A percentile compares a stretch with the other conserved stretches of the same genome.
phyloP scores from a whole-genome alignment of 2,888 invertebrate genomes.

The Ariolimax columbianus region DNA sequence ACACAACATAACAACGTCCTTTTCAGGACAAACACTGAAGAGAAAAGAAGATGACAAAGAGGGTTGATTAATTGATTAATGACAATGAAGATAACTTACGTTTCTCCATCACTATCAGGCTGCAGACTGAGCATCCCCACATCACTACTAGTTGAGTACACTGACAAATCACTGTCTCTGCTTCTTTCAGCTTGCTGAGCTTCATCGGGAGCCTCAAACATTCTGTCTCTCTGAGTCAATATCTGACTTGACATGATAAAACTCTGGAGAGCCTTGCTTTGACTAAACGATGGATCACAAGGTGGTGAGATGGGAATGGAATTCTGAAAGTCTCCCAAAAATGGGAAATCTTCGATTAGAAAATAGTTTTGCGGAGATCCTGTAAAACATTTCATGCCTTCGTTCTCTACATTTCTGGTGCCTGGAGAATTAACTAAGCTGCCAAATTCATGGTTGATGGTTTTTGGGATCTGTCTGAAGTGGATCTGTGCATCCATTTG shows the following conservation, averaged over 20 bases:
- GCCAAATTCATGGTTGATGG: not conserved
- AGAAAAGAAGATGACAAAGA: too few relatives aligned
- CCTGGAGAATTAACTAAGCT: not conserved
- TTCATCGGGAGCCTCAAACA: not conserved
- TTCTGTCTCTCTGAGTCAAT: not conserved
- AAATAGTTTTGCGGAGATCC: not conserved
- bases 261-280: not conserved
- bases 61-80: too few relatives aligned
- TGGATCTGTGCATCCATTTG: not conserved
- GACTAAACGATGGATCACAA: not conserved
- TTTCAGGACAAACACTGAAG: too few relatives aligned
- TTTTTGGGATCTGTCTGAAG: not conserved
- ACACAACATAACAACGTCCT: too few relatives aligned
- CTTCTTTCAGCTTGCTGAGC: not conserved
- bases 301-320: not conserved
- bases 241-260: not conserved
- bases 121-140: conserved; percentile 7
- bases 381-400: not conserved
- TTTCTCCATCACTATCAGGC: conserved; percentile 37
- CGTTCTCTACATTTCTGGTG: not conserved
- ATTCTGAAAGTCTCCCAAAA: not conserved
- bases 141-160: conserved; percentile 2
- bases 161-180: conserved; percentile 29
- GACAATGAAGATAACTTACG: conserved; percentile 36
- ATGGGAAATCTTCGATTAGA: conserved; percentile 4